Conservation (phyloP, 1,140 invertebrate species). For the Drosophila kikkawai region DNA sequence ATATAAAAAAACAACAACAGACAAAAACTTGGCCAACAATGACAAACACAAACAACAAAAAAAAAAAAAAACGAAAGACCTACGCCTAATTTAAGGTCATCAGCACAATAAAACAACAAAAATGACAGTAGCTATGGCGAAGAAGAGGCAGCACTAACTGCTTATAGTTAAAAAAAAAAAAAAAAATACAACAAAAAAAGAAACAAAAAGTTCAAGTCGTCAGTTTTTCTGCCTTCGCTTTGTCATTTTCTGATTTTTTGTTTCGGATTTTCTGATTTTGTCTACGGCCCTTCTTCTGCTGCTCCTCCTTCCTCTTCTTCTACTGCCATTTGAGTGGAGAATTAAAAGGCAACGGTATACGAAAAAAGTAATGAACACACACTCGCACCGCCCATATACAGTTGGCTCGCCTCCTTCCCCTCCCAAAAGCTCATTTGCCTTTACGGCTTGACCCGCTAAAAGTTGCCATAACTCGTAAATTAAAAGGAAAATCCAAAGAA, state of each 20-base stretch:
- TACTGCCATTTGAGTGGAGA: slow-evolving; percentile 69
- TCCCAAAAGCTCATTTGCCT: slow-evolving; percentile 42
- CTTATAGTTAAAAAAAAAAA: slow-evolving; percentile 36
- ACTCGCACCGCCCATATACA: slow-evolving; percentile 26
- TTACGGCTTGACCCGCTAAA: slow-evolving; percentile 26
- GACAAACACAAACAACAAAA: slow-evolving; percentile 37
- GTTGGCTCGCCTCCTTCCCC: slow-evolving; percentile 15
- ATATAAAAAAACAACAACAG: slow-evolving; percentile 44
- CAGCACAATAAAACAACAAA: slow-evolving; percentile 78
- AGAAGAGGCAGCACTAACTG: slow-evolving; percentile 48
- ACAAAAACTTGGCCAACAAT: slow-evolving; percentile 63
- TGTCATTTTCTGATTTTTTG: slow-evolving; percentile 41
- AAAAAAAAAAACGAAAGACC: slow-evolving; percentile 61
- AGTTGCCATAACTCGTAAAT: slow-evolving; percentile 23
- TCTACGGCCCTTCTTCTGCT: slow-evolving; percentile 46
- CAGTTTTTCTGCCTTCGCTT: slow-evolving; percentile 60
- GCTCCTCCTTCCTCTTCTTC: slow-evolving; percentile 13
- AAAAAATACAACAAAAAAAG: slow-evolving; percentile 16
- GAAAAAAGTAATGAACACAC: slow-evolving; percentile 63
- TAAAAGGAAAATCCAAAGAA: slow-evolving; percentile 10
- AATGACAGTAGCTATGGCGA: slow-evolving; percentile 29
- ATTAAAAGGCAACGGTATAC: slow-evolving; percentile 72
- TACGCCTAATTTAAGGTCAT: slow-evolving; percentile 83
- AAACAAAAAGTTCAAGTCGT: slow-evolving; percentile 57
- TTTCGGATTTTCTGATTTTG: slow-evolving; percentile 45